phyloP scores from a whole-genome alignment of 2,888 invertebrate genomes.

The Rambutsinella grinnellia region DNA sequence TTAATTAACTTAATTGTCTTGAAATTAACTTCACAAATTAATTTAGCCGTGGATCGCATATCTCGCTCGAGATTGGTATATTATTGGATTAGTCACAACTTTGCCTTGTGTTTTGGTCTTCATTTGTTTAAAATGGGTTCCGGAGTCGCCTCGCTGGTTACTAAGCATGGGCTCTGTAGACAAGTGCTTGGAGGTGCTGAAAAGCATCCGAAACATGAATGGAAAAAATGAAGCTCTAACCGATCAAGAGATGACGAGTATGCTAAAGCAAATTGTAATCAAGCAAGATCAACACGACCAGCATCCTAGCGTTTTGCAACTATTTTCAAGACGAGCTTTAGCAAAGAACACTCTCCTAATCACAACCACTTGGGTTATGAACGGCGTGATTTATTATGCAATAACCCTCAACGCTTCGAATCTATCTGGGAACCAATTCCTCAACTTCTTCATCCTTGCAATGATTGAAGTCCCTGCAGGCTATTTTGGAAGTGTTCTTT shows the following conservation, averaged over 20 bases:
- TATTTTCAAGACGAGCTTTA: constrained; percentile 46
- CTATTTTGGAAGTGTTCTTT: constrained; percentile 69
- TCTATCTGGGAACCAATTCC: constrained; percentile 58
- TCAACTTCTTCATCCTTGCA: constrained; percentile 58
- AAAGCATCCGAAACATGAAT: constrained; percentile 43
- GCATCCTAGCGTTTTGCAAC: constrained; percentile 50
- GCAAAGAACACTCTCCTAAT: constrained; percentile 61
- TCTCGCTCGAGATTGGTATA: constrained; percentile 66
- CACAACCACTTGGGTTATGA: constrained; percentile 56
- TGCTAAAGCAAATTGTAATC: constrained; percentile 47
- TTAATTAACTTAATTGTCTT: no score
- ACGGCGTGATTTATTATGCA: constrained; percentile 55
- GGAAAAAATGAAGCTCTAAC: constrained; percentile 43
- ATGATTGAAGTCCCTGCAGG: constrained; percentile 61
- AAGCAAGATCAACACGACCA: constrained; percentile 49
- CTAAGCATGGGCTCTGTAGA: constrained; percentile 56
- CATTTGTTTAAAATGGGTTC: constrained; percentile 59
- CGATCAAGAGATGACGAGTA: constrained; percentile 26
- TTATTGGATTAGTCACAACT: constrained; percentile 66
- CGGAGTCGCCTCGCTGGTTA: constrained; percentile 67
- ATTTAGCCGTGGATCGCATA: constrained; percentile 67
- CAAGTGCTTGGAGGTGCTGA: constrained; percentile 33
- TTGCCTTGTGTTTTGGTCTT: constrained; percentile 61
- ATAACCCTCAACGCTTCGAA: constrained; percentile 59
- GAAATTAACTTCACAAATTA: no score